phyloP scores from a whole-genome alignment of 2,797 vertebrate species.

The Molothrus ater region DNA sequence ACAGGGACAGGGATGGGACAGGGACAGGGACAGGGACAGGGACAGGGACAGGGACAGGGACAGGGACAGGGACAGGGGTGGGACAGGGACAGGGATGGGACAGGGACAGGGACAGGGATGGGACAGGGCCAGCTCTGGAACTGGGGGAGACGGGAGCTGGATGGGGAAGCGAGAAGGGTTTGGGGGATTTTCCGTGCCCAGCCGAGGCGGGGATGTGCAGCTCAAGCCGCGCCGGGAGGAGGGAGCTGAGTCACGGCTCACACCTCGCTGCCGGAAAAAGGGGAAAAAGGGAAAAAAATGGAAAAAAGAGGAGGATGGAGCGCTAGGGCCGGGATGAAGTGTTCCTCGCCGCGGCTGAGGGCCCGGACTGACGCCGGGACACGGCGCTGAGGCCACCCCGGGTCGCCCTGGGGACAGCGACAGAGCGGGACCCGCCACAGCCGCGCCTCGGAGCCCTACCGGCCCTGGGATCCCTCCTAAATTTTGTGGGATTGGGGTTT shows the following conservation, averaged over 20 bases:
- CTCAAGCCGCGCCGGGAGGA: neutral
- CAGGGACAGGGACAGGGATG: too few species aligned
- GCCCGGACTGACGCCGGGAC: neutral
- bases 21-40: too few species aligned
- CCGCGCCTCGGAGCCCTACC: accelerated
- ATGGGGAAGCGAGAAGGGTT: neutral
- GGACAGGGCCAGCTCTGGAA: neutral
- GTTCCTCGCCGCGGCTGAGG: neutral
- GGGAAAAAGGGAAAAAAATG: neutral
- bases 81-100: too few species aligned
- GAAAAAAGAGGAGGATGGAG: neutral
- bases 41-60: neutral
- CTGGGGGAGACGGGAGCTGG: accelerated
- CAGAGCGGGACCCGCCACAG: neutral
- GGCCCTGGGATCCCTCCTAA: neutral
- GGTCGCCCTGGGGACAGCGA: neutral
- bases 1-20: accelerated
- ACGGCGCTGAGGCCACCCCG: neutral
- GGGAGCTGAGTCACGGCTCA: slow-evolving; percentile 19
- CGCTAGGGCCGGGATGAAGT: neutral
- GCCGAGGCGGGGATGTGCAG: neutral
- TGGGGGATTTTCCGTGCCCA: neutral
- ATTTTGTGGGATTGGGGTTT: neutral
- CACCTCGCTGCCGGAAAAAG: neutral
- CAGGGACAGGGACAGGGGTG: too few species aligned